phyloP scores from a whole-genome alignment of 2,113 vertebrate species.

The Leptobrachium leishanense region DNA sequence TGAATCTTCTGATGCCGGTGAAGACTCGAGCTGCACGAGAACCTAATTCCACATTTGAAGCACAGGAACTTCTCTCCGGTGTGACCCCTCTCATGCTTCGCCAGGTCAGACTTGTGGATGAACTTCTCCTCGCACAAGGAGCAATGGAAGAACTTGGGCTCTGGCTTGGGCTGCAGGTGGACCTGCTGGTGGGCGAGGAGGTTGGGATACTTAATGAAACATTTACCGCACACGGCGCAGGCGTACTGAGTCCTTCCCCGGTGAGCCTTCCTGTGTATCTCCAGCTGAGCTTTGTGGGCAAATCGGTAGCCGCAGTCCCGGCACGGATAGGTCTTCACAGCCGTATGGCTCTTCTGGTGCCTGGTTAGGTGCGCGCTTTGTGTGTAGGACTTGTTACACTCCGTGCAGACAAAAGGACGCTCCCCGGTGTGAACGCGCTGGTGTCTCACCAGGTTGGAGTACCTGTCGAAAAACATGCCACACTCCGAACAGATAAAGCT shows the following conservation, averaged over 20 bases:
- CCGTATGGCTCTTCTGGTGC: not conserved
- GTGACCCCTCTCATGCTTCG: not conserved
- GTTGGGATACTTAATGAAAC: not conserved
- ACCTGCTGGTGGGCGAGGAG: not conserved
- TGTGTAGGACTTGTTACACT: not conserved
- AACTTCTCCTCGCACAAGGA: not conserved
- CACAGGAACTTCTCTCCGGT: not conserved
- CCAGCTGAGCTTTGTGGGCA: not conserved
- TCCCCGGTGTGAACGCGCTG: not conserved
- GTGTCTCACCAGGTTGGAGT: not conserved
- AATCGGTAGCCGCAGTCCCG: not conserved
- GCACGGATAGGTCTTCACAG: not conserved
- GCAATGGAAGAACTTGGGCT: not conserved
- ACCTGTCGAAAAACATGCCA: not conserved
- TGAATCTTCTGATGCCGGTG: not conserved
- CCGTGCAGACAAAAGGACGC: not conserved
- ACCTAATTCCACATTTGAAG: not conserved
- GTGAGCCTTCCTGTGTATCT: not conserved
- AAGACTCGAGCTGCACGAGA: not conserved
- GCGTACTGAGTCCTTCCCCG: not conserved
- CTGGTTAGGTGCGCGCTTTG: not conserved
- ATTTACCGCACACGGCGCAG: not conserved
- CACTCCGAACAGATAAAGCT: not conserved
- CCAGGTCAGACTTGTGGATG: not conserved
- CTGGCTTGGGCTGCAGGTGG: not conserved